These are phyloP conservation scores for Keiferia lycopersicella DNA, from an alignment of 2,888 invertebrate species.

Conservation along the genomic window DNA sequence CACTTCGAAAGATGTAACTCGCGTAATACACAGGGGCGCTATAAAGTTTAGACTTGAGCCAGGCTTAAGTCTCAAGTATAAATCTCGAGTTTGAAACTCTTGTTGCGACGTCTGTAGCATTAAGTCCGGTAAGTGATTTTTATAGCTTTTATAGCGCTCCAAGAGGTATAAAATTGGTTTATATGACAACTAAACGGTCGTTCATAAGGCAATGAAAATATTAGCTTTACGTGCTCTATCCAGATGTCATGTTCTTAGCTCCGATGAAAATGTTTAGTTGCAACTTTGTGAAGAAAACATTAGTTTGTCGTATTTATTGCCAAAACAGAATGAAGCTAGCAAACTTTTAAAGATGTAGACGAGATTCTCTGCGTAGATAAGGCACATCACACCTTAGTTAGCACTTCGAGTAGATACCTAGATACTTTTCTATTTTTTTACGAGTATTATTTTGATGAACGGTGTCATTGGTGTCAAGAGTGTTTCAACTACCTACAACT, in stretches of 20 bases:
- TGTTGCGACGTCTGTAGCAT: conserved; percentile 6
- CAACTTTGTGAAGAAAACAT: neutral
- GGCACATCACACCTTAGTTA: no score
- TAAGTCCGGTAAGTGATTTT: conserved; percentile 13
- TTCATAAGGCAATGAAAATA: neutral
- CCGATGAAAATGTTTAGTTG: neutral
- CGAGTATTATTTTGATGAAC: no score
- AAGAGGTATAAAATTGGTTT: conserved; percentile 6
- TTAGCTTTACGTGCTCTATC: neutral
- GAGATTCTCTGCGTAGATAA: no score
- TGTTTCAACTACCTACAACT: no score
- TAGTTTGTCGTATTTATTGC: no score
- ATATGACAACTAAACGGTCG: neutral
- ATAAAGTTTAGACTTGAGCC: conserved; percentile 14
- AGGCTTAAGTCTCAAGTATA: conserved; percentile 5
- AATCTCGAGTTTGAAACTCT: neutral
- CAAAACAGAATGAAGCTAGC: no score
- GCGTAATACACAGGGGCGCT: conserved; percentile 14
- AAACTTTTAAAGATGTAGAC: no score
- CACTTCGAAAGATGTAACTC: conserved; percentile 12
- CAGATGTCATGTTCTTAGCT: neutral
- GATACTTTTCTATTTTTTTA: no score
- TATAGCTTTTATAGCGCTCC: conserved; percentile 7
- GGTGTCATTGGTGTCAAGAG: no score
- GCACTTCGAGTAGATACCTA: no score